Evolutionary conservation across 2,888 invertebrate genomes (phyloP), one percentile per base, ranked within the genome.

Genomic region (Plebejus anna): DNA sequence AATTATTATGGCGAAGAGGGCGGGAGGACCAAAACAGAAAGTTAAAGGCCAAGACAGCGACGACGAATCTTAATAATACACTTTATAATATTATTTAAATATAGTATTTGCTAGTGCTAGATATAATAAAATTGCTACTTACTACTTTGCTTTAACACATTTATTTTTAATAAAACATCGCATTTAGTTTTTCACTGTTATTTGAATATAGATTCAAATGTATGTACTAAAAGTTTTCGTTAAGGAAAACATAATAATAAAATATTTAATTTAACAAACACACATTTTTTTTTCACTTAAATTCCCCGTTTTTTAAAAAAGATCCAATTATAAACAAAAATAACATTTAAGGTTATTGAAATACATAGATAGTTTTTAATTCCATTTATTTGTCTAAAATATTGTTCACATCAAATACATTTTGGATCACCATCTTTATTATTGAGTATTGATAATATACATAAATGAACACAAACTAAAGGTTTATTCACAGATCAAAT

Each of bases 1-100:
- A 94, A 99, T 99, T 82, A 99, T 99, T 81, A 99, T 99, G 99
- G 98, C 99, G 0, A 99, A 99, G 93, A 95, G 97, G 83, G 98
- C 99, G 22, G 99, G 99, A 72, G 99, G 99, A 71, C 99, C 99
- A 0, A 99, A 98, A 89, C 95, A 97, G 1, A 95, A 95, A 83
- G 95, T 95, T 79, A 92, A 91, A 13, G 95, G 28, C 61, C 28
- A 95, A 9, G 93, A 94, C 82, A 96, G 96, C 83, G 97, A 97
- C 88, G 97, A 97, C 83, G 97, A 97, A 87, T 95, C 95, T 85
- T 95, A 95, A 89, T 79, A 77, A 75, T 78, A 79, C 36, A 4
- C 13, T 16, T 59, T 57, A 71, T 47, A 16, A 61, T 59, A n/a
- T 16, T 73, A 76, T 59, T 13, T 72, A 51, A 72, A 22, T 47